Evolutionary conservation across 1,140 invertebrate genomes (phyloP).

Genomic region (Bradynema listronoti): DNA sequence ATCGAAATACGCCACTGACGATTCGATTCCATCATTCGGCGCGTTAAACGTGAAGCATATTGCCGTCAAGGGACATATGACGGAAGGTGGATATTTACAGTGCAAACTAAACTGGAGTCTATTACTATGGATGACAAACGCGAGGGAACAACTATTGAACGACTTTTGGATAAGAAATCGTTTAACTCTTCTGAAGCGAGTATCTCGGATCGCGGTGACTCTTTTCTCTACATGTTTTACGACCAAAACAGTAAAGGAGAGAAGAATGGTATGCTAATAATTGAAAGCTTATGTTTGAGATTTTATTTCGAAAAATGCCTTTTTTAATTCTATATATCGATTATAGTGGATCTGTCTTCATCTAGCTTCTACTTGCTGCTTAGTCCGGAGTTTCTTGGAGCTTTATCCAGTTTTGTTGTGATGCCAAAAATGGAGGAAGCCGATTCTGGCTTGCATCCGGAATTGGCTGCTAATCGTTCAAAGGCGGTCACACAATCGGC

Average conservation of each 20-base stretch:
- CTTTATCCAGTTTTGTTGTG: slow-evolving; percentile 46
- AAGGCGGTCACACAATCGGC: background rate
- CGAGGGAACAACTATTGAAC: slow-evolving; percentile 38
- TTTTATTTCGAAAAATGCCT: too few species aligned
- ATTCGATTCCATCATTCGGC: slow-evolving; percentile 9
- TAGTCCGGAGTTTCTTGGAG: slow-evolving; percentile 52
- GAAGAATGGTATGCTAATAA: slow-evolving; percentile 32
- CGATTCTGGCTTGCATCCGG: too few species aligned
- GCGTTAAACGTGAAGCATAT: slow-evolving; percentile 37
- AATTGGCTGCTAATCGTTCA: background rate
- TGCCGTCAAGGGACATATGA: slow-evolving; percentile 44
- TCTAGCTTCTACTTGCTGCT: slow-evolving; percentile 51
- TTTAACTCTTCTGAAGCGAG: slow-evolving; percentile 12
- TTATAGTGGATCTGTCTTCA: slow-evolving; percentile 45
- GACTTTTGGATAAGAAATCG: slow-evolving; percentile 51
- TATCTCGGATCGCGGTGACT: too few species aligned
- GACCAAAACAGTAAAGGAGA: slow-evolving; percentile 31
- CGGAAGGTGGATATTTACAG: slow-evolving; percentile 42
- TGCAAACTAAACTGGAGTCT: slow-evolving; percentile 35
- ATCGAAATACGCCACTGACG: slow-evolving; percentile 6
- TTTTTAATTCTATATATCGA: too few species aligned
- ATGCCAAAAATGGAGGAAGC: slow-evolving; percentile 34
- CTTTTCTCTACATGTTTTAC: slow-evolving; percentile 30
- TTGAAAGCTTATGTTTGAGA: too few species aligned
- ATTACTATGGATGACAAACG: slow-evolving; percentile 56